These are phyloP conservation scores for Drosophila gunungcola DNA, from an alignment of 1,140 invertebrate genomes.

Conservation along the genomic window DNA sequence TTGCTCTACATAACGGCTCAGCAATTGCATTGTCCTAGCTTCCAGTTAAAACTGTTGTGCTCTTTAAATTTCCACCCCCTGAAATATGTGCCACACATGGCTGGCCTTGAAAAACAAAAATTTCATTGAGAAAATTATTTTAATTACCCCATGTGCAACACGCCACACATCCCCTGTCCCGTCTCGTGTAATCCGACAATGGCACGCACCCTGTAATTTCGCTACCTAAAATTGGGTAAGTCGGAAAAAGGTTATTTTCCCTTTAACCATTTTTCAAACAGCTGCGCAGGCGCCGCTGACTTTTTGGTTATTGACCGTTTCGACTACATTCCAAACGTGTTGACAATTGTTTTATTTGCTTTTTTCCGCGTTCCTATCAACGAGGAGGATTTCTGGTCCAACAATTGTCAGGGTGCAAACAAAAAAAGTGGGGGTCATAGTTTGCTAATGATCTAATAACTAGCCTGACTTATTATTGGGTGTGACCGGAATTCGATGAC, in stretches of 20 bases:
- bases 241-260: conserved; percentile 21
- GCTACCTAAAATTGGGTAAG: conserved; percentile 46
- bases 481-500: conserved; percentile 31
- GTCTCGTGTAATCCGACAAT: conserved; percentile 35
- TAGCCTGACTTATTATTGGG: conserved; percentile 31
- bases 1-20: conserved; percentile 58
- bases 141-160: conserved; percentile 67
- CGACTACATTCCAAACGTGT: conserved; percentile 54
- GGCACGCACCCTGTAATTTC: conserved; percentile 74
- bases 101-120: conserved; percentile 72
- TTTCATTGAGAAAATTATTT: conserved; percentile 74
- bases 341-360: conserved; percentile 79
- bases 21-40: conserved; percentile 29
- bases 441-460: conserved; percentile 52
- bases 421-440: background rate
- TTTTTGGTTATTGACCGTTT: conserved; percentile 48
- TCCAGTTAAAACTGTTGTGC: conserved; percentile 8
- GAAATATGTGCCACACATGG: conserved; percentile 75
- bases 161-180: conserved; percentile 16
- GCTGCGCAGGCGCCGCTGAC: conserved; percentile 73
- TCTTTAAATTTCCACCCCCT: conserved; percentile 53
- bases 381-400: conserved; percentile 67
- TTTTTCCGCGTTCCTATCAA: conserved; percentile 60
- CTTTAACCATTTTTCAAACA: conserved; percentile 52
- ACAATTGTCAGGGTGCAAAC: conserved; percentile 30